Conservation (phyloP, 1,140 invertebrate genomes). For the Phthorimaea operculella region DNA sequence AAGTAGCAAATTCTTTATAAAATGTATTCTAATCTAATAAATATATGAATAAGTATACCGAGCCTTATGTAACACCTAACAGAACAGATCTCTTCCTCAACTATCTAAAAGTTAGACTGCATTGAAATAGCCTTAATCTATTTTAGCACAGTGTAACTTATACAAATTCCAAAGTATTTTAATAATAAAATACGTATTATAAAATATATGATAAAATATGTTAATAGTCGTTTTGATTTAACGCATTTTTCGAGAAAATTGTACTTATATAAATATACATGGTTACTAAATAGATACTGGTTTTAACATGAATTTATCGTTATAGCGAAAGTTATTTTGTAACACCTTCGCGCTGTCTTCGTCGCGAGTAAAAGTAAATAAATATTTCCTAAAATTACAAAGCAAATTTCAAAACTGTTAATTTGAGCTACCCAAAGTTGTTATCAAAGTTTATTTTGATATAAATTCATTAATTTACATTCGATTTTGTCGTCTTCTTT, state of each 20-base stretch:
- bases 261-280: slow-evolving; percentile 2
- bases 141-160: background rate
- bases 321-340: too few species aligned
- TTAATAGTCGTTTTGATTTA: background rate
- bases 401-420: background rate
- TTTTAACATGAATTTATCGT: too few species aligned
- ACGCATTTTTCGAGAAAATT: background rate
- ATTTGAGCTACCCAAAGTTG: too few species aligned
- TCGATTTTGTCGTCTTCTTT: too few species aligned
- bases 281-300: background rate
- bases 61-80: background rate
- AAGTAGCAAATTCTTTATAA: slow-evolving; percentile 9
- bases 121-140: background rate
- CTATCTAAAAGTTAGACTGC: background rate
- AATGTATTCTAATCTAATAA: background rate
- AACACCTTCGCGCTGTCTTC: too few species aligned
- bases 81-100: slow-evolving; percentile 1
- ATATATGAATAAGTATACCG: slow-evolving; percentile 1
- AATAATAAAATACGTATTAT: background rate
- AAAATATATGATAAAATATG: background rate
- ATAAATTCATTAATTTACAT: too few species aligned
- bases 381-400: background rate
- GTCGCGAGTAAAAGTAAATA: background rate
- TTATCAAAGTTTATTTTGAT: too few species aligned
- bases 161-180: background rate